Evolutionary conservation across 2,888 invertebrate genomes (phyloP).

Genomic region (Tinea semifulvella): DNA sequence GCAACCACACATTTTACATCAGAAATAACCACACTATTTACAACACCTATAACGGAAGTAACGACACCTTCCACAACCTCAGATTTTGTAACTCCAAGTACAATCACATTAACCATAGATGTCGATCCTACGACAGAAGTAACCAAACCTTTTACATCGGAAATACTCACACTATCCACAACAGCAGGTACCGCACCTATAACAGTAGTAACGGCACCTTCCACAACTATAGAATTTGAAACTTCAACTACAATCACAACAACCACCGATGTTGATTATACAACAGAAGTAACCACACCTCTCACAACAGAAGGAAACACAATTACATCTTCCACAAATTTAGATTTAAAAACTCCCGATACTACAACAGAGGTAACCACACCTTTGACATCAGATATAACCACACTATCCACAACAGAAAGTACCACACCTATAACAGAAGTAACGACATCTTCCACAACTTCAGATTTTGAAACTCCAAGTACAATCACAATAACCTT

Average conservation of each 20-base stretch:
- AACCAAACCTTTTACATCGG: too few relatives aligned
- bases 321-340: too few relatives aligned
- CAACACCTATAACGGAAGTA: background rate
- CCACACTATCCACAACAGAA: too few relatives aligned
- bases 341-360: background rate
- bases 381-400: background rate
- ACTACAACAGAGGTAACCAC: background rate
- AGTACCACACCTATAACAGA: background rate
- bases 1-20: background rate
- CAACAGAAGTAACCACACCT: background rate
- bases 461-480: background rate
- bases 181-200: background rate
- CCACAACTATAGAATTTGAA: background rate
- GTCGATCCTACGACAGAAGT: too few relatives aligned
- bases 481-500: too few relatives aligned
- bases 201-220: background rate
- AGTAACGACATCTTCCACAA: background rate
- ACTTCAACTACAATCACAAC: background rate
- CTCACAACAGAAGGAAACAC: background rate
- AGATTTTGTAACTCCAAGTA: too few relatives aligned
- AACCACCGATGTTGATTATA: background rate
- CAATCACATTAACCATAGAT: background rate
- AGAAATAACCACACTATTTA: background rate
- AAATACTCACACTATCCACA: too few relatives aligned
- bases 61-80: background rate